These are phyloP conservation scores for Coecobrya sp. DNA, from an alignment of 2,888 invertebrate species.

Conservation along the genomic window DNA sequence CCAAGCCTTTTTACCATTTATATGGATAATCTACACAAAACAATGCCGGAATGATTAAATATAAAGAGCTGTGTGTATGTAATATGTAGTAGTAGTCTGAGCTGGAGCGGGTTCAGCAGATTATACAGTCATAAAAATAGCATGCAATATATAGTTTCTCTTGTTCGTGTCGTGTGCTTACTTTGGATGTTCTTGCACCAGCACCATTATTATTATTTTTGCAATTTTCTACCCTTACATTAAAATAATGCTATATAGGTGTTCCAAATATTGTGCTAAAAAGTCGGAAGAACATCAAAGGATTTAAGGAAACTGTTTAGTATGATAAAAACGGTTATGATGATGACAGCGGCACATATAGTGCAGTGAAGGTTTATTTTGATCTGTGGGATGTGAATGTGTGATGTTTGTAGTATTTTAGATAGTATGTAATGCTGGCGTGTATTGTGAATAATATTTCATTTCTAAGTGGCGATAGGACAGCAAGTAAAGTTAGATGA, in stretches of 20 bases:
- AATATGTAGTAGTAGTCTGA: neutral
- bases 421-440: neutral
- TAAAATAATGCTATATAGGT: constrained; percentile 18
- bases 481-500: neutral
- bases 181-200: neutral
- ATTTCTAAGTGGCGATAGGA: neutral
- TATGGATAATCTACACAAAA: constrained; percentile 36
- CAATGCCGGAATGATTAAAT: constrained; percentile 42
- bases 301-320: constrained; percentile 70
- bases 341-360: constrained; percentile 30
- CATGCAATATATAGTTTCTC: neutral
- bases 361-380: constrained; percentile 18
- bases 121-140: neutral
- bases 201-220: constrained; percentile 25
- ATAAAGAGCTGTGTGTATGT: neutral
- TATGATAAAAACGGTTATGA: constrained; percentile 70
- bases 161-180: neutral
- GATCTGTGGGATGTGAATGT: neutral
- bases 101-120: neutral
- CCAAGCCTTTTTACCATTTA: constrained; percentile 58
- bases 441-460: neutral
- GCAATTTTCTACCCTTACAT: constrained; percentile 11
- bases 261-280: constrained; percentile 58
- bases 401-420: neutral
- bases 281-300: constrained; percentile 72